Evolutionary conservation across 2,888 invertebrate species (phyloP).

Genomic region (Acronicta aceris): DNA sequence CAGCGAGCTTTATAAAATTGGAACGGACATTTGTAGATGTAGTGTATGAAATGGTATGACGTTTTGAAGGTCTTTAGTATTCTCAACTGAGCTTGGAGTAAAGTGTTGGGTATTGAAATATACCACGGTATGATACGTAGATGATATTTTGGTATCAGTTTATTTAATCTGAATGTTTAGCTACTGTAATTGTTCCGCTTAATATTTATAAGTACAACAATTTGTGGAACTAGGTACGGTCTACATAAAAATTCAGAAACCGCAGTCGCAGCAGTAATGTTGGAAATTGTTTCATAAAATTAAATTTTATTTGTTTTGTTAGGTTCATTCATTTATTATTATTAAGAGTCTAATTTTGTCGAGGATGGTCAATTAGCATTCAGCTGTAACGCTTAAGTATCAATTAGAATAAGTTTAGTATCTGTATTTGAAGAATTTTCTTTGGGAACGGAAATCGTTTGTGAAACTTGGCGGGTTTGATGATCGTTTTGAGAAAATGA

Average conservation of each 20-base stretch:
- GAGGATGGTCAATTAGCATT: slow-evolving; percentile 24
- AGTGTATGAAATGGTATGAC: slow-evolving; percentile 18
- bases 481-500: slow-evolving; percentile 29
- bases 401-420: slow-evolving; percentile 41
- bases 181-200: too few relatives aligned
- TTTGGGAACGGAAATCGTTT: slow-evolving; percentile 25
- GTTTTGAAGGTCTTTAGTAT: slow-evolving; percentile 18
- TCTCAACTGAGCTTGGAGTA: slow-evolving; percentile 7
- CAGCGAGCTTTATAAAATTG: slow-evolving; percentile 17
- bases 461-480: slow-evolving; percentile 31
- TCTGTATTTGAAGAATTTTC: slow-evolving; percentile 23
- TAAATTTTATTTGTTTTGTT: slow-evolving; percentile 21
- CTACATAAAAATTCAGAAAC: too few relatives aligned
- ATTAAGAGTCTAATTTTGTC: slow-evolving; percentile 9
- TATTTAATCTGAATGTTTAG: too few relatives aligned
- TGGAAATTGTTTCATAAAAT: slow-evolving; percentile 4
- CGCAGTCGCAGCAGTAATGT: background rate
- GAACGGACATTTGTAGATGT: slow-evolving; percentile 12
- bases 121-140: background rate
- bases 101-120: background rate
- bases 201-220: too few relatives aligned
- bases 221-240: too few relatives aligned
- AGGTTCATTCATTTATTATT: too few relatives aligned
- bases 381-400: slow-evolving; percentile 22
- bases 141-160: too few relatives aligned